Base-by-base conservation (phyloP, 2,797 vertebrate species). In the Sebastes iracundus region DNA sequence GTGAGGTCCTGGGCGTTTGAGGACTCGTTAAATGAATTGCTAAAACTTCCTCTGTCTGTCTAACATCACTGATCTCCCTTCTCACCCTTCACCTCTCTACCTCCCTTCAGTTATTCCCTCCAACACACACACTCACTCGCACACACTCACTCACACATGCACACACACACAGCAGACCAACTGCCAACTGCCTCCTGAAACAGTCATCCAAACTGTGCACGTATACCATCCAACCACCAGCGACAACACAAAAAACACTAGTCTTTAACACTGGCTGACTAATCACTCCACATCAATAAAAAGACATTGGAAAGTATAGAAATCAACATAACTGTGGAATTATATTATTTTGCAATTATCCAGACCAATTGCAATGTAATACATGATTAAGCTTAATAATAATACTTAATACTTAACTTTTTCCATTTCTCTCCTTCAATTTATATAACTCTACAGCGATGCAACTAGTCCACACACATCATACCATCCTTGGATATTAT, bases 61-160 rank as follows among this genome's bases (percentile, higher is more conserved):
- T n/a, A 85, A 78, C 66, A 27, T 84, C 83, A 89, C 88, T 77
- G 69, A 90, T 92, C 92, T 90, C 91, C 90, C 74, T 93, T 90
- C 90, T 91, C 84, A 33, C 92, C 93, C 91, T 94, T 93, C 91
- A 94, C 93, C 87, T 93, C 94, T 90, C 73, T 88, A 70, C 87
- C 82, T 92, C 90, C 90, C 55, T 86, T 70, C 55, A 63, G 52
- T 46, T 75, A 38, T 32, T 60, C 55, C 67, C 6, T 32, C n/a
- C 3, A 13, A 61, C 28, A 35, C 13, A 64, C 33, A 23, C 62
- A 65, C 20, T 62, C 10, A 62, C 12, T 33, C n/a, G 23, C 32
- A 23, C n/a, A 46, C 20, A 66, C 7, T 23, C 12, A 62, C 58
- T 59, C 18, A 65, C 7, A 62, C 12, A 42, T n/a, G n/a, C n/a